Percentiles rank a stretch among this genome's conserved stretches.
These are phyloP conservation scores for Paradoxurus hermaphroditus DNA, from an alignment of 2,113 vertebrate species.

Conservation along the genomic window DNA sequence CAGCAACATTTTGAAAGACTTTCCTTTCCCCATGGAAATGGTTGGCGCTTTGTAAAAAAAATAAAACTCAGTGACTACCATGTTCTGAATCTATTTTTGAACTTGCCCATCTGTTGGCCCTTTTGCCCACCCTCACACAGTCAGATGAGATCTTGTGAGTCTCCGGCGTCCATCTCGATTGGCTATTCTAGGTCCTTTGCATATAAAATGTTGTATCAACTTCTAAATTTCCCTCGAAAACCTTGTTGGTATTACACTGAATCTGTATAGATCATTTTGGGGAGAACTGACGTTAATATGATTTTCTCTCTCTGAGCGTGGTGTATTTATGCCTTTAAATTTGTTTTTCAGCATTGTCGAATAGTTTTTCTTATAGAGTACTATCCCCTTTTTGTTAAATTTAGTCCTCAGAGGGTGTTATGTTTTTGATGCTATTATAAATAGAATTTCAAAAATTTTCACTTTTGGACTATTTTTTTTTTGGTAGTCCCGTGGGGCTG, in stretches of 20 bases:
- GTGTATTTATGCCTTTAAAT: background rate
- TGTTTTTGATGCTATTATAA: background rate
- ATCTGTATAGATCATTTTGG: background rate
- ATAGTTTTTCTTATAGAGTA: constrained; percentile 4
- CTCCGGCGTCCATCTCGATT: background rate
- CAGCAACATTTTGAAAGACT: background rate
- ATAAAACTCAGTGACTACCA: background rate
- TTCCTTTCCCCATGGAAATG: background rate
- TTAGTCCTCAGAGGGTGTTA: background rate
- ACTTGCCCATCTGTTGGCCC: background rate
- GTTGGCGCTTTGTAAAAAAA: background rate
- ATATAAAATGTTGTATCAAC: background rate
- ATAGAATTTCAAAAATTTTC: background rate
- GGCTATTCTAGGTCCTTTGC: background rate
- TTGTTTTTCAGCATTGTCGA: background rate
- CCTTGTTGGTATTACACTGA: background rate
- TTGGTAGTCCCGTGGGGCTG: background rate
- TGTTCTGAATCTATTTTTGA: background rate
- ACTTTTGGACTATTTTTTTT: background rate
- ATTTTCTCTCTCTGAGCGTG: background rate
- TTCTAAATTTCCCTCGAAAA: constrained; percentile 23
- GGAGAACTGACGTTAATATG: background rate
- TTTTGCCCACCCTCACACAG: background rate
- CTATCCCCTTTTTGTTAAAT: background rate
- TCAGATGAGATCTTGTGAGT: background rate